Evolutionary conservation across 2,113 vertebrate species (phyloP).

Genomic region (Melanostigma gelatinosum): DNA sequence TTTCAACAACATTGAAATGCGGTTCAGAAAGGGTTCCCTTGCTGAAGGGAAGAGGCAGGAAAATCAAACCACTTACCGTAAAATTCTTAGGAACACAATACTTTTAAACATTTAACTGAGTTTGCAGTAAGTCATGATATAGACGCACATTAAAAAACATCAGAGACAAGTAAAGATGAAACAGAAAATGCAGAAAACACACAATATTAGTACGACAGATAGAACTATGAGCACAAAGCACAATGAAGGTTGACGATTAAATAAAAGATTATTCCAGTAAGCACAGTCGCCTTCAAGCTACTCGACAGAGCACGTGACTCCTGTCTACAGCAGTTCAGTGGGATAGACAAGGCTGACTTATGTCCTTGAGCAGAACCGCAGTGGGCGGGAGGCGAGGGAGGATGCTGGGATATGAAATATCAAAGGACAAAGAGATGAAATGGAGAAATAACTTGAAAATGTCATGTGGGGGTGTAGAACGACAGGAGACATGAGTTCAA

Average conservation of each 20-base stretch:
- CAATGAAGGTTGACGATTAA: conserved; percentile 17
- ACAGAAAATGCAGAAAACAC: conserved; percentile 21
- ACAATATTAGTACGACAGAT: conserved; percentile 16
- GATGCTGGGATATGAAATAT: conserved; percentile 83
- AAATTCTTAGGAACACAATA: neutral
- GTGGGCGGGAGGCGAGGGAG: conserved; percentile 75
- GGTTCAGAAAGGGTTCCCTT: conserved; percentile 8
- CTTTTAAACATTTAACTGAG: neutral
- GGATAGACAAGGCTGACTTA: conserved; percentile 87
- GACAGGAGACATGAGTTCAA: conserved; percentile 68
- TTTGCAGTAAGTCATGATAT: neutral
- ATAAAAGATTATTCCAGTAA: conserved; percentile 15
- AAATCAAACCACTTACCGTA: conserved; percentile 26
- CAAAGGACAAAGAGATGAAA: conserved; percentile 70
- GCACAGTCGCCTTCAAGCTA: conserved; percentile 36
- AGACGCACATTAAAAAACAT: conserved; percentile 1
- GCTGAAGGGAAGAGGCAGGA: conserved; percentile 20
- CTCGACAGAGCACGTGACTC: conserved; percentile 47
- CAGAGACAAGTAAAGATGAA: conserved; percentile 1
- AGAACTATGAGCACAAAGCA: conserved; percentile 36
- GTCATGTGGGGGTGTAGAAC: conserved; percentile 62
- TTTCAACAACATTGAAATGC: conserved; percentile 8
- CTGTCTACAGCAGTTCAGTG: conserved; percentile 52
- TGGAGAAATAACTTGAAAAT: conserved; percentile 70
- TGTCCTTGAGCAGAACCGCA: conserved; percentile 97